Conservation (phyloP, 2,113 vertebrate genomes). For the Brachyhypopomus occidentalis region DNA sequence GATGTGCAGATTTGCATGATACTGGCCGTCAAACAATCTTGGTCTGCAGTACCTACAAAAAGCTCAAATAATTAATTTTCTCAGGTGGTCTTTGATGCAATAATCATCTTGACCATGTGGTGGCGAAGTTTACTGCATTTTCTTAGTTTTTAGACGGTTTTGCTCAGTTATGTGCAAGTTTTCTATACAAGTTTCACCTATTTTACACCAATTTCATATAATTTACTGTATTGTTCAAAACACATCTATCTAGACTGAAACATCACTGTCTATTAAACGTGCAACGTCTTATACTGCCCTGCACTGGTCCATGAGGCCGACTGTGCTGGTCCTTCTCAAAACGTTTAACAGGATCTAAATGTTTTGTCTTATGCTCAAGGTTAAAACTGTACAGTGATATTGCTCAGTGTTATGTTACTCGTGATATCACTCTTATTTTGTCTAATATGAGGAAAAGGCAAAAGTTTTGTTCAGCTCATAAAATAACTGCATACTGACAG, state of each 20-base stretch:
- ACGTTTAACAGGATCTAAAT: background rate
- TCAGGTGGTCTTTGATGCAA: background rate
- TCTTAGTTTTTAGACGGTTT: too few species aligned
- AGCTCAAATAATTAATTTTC: background rate
- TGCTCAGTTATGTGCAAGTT: too few species aligned
- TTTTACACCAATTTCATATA: too few species aligned
- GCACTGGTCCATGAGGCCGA: background rate
- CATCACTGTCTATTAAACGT: too few species aligned
- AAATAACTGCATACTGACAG: too few species aligned
- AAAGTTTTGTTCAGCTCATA: too few species aligned
- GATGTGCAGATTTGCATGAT: too few species aligned
- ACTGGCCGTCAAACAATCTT: too few species aligned
- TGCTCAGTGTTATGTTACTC: background rate
- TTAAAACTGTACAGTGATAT: background rate
- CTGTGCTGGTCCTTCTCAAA: background rate
- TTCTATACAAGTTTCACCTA: too few species aligned
- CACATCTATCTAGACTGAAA: background rate
- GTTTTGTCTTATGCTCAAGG: slow-evolving; percentile 43
- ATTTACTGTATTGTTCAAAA: too few species aligned
- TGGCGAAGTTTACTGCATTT: background rate
- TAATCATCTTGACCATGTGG: background rate
- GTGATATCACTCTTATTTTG: slow-evolving; percentile 28
- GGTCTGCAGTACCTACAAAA: too few species aligned
- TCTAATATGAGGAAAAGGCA: background rate
- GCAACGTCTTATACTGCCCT: too few species aligned